These are phyloP conservation scores for Ictidomys tridecemlineatus DNA, from an alignment of 2,113 vertebrate genomes.

Conservation along the genomic window DNA sequence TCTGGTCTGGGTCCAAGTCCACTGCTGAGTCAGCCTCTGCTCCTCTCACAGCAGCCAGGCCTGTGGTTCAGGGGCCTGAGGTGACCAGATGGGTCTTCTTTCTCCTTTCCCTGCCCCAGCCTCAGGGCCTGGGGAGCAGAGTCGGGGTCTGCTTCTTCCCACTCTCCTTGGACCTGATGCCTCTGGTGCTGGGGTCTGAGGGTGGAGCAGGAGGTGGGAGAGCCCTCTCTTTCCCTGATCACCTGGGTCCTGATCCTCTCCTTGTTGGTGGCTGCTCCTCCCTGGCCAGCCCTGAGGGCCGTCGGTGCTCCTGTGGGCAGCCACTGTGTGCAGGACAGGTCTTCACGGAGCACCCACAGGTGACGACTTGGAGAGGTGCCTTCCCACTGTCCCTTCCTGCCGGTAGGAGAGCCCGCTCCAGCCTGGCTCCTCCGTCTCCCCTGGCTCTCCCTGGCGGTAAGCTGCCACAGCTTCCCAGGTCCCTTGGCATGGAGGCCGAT, in stretches of 20 bases:
- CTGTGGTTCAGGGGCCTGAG: background rate
- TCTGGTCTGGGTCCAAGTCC: background rate
- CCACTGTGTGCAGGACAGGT: accelerated
- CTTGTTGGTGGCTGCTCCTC: background rate
- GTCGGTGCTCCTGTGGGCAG: background rate
- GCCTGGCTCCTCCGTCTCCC: background rate
- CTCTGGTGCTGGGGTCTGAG: background rate
- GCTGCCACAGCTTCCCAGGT: background rate
- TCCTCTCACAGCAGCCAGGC: background rate
- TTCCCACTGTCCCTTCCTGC: background rate
- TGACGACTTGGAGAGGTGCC: background rate
- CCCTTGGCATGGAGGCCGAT: background rate
- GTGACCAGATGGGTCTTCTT: background rate
- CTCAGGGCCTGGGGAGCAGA: background rate
- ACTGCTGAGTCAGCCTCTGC: background rate
- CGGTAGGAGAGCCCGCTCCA: background rate
- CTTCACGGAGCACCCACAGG: no score
- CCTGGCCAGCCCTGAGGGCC: background rate
- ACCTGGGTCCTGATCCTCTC: background rate
- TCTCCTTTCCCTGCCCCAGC: background rate
- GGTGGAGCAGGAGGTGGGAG: background rate
- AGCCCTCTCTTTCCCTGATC: background rate
- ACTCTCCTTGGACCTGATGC: background rate
- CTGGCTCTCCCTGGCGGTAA: background rate
- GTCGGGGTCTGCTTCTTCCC: background rate